Base-by-base conservation (phyloP, 2,113 vertebrate genomes). In the Protobothrops mucrosquamatus region DNA sequence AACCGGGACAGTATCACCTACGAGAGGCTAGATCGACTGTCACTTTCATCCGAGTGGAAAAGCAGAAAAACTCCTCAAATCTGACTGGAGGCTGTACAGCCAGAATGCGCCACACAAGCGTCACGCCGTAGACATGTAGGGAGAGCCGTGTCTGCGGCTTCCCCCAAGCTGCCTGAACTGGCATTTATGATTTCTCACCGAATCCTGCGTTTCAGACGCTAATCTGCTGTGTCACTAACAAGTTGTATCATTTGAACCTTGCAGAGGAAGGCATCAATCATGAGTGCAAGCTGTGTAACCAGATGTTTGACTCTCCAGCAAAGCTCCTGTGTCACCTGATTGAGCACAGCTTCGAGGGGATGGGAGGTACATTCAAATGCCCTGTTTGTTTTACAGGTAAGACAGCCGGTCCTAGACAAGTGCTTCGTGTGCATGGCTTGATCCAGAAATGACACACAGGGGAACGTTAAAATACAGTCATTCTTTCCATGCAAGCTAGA, bases 181-280 rank as follows among this genome's bases (percentile, higher is more conserved):
- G 74, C 59, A 15, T 20, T 0, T 87, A 9, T 48, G n/a, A 0
- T 2, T 94, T 61, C 94, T 94, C 0, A 0, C 74, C 29, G 29
- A 24, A 93, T 43, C 64, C 93, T 94, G 94, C 94, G n/a, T 94
- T 93, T 95, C 92, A 95, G 54, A 93, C 1, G 29, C 97, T 96
- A 94, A 98, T 96, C 91, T 95, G 96, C 96, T 94, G 95, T 97
- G 95, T 98, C 95, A 93, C 97, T 98, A 97, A 98, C 96, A 94
- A 96, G 94, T 96, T 94, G 24, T 95, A 95, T 97, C 94, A 96
- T 98, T 97, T 98, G 97, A 98, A 98, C 97, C 98, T 98, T 99
- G 97, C 99, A 99, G 99, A 99, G 98, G 99, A 99, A 98, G 99
- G 99, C 98, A 99, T 99, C 99, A 99, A 99, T 99, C 99, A 99